Conservation (phyloP, 2,797 vertebrate species). For the Sebastiscus albofasciatus region DNA sequence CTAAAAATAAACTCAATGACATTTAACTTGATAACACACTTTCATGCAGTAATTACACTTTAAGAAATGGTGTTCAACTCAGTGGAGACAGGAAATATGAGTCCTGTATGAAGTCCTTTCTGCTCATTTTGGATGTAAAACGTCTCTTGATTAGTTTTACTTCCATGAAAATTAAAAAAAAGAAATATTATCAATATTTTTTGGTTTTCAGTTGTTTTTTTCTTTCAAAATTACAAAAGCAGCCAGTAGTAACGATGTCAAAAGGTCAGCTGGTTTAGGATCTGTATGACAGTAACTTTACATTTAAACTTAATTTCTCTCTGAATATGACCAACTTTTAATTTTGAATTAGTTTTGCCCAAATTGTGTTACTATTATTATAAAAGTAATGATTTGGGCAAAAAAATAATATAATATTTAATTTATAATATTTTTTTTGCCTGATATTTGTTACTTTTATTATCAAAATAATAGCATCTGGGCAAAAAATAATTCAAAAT, state of each 20-base stretch:
- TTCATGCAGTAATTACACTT: conserved; percentile 13
- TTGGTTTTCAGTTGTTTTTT: not conserved
- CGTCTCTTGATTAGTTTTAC: not conserved
- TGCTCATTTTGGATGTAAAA: not conserved
- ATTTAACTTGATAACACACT: conserved; percentile 40
- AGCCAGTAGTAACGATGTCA: not conserved
- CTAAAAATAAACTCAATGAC: conserved; percentile 32
- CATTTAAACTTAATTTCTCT: not conserved
- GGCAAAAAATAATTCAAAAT: not conserved
- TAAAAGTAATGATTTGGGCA: no score
- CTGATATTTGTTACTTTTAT: no score
- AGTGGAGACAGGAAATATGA: not conserved
- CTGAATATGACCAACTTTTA: not conserved
- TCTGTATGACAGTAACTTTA: not conserved
- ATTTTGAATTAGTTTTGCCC: not conserved
- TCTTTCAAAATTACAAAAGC: not conserved
- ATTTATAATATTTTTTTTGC: no score
- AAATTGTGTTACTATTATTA: not conserved
- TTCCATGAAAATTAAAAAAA: no score
- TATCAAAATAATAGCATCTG: no score
- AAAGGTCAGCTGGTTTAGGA: not conserved
- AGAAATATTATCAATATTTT: not conserved
- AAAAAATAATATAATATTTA: no score
- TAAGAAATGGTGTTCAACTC: not conserved
- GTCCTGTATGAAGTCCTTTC: not conserved